phyloP scores from a whole-genome alignment of 92 coral and sea anemone species.

The Porites lobata region DNA sequence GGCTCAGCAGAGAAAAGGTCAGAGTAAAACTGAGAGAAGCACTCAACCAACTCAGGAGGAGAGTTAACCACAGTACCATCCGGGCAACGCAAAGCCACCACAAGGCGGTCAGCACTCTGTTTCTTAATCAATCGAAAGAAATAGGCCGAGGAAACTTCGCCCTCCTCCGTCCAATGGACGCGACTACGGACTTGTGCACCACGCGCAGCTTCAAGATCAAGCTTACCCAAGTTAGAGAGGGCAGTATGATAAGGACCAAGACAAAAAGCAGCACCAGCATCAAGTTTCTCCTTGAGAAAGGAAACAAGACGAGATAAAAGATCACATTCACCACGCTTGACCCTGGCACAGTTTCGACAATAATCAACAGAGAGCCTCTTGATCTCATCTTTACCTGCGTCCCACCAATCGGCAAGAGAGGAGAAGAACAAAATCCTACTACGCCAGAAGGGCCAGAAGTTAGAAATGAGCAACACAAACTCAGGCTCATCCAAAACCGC shows the following conservation, averaged over 20 bases:
- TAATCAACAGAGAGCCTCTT: too few species aligned
- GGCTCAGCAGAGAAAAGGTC: neutral
- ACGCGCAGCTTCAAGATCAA: neutral
- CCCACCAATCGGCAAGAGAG: slow-evolving; percentile 58
- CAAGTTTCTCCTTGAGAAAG: too few species aligned
- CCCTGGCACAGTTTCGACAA: too few species aligned
- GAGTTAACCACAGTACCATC: neutral
- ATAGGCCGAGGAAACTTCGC: slow-evolving; percentile 46
- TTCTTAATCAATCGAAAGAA: slow-evolving; percentile 30
- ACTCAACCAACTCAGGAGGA: neutral
- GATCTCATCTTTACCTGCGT: slow-evolving; percentile 51
- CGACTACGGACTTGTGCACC: slow-evolving; percentile 32
- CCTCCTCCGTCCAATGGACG: slow-evolving; percentile 49
- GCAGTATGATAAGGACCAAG: neutral
- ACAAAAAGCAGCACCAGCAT: neutral
- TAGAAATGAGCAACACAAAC: neutral
- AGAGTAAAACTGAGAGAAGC: neutral
- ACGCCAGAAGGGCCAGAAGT: slow-evolving; percentile 55
- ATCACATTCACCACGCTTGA: too few species aligned
- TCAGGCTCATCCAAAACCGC: slow-evolving; percentile 38
- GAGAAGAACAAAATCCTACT: neutral
- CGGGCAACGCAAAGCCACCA: slow-evolving; percentile 6
- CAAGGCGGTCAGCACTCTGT: neutral
- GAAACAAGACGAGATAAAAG: too few species aligned
- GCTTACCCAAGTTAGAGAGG: neutral